Evolutionary conservation across 2,113 vertebrate species (phyloP).

Genomic region (Eubucco bourcierii): DNA sequence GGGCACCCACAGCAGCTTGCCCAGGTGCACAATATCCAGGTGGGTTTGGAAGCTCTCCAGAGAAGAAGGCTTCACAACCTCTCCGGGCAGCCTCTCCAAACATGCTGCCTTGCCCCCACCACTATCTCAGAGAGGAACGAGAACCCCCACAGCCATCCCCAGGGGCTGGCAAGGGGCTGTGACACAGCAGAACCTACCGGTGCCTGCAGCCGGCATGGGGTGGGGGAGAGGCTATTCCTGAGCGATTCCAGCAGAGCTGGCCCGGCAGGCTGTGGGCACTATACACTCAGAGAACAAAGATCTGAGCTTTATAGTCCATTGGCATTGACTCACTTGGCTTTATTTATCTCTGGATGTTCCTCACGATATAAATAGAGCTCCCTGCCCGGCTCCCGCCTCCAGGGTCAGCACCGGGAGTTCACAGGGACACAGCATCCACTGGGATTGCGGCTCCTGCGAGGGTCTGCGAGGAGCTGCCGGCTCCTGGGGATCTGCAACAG

Average conservation of each 20-base stretch:
- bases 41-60: too few species aligned
- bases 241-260: not conserved
- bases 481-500: not conserved
- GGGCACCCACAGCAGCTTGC: too few species aligned
- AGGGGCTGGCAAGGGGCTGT: fast-evolving
- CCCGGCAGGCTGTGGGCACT: not conserved
- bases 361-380: conserved; percentile 29
- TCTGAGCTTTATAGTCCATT: not conserved
- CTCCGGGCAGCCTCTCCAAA: not conserved
- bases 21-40: too few species aligned
- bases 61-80: too few species aligned
- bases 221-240: not conserved
- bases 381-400: not conserved
- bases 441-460: not conserved
- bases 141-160: fast-evolving
- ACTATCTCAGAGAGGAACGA: fast-evolving
- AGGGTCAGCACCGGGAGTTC: conserved; percentile 28
- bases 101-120: not conserved
- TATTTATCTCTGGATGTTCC: conserved; percentile 62
- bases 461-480: not conserved
- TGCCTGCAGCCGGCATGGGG: not conserved
- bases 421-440: not conserved
- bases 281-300: not conserved
- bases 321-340: conserved; percentile 36
- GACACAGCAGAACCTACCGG: fast-evolving